These are phyloP conservation scores for Synanthedon tipuliformis DNA, from an alignment of 2,888 invertebrate genomes.

Conservation along the genomic window DNA sequence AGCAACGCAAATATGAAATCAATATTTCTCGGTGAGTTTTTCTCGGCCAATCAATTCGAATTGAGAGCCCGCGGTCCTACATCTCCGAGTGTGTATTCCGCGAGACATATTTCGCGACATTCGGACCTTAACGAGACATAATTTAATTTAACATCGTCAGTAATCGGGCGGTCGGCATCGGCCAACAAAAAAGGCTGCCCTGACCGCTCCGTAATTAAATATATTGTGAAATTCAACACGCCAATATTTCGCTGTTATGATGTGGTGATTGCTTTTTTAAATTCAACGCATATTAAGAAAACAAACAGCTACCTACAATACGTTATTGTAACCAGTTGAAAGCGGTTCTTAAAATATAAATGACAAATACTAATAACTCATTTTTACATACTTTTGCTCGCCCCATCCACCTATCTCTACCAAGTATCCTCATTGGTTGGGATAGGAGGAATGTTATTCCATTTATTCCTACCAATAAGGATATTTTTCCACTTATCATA, in stretches of 20 bases:
- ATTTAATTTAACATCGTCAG: slow-evolving; percentile 29
- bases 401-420: too few species aligned
- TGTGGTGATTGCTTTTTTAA: not conserved
- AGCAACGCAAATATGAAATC: not conserved
- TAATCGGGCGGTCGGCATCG: slow-evolving; percentile 30
- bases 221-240: slow-evolving; percentile 31
- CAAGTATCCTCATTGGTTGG: too few species aligned
- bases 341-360: not conserved
- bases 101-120: slow-evolving; percentile 19
- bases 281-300: not conserved
- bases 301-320: not conserved
- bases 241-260: not conserved
- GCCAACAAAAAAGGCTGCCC: slow-evolving; percentile 12
- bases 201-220: slow-evolving; percentile 23
- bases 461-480: too few species aligned
- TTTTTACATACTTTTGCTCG: too few species aligned
- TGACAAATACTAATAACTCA: too few species aligned
- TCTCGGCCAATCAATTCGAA: not conserved
- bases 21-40: not conserved
- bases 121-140: slow-evolving; percentile 19
- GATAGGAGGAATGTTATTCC: too few species aligned
- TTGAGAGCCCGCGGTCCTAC: not conserved
- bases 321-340: not conserved
- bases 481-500: too few species aligned
- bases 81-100: not conserved